phyloP scores from a whole-genome alignment of 2,797 vertebrate genomes.

The Menidia menidia region DNA sequence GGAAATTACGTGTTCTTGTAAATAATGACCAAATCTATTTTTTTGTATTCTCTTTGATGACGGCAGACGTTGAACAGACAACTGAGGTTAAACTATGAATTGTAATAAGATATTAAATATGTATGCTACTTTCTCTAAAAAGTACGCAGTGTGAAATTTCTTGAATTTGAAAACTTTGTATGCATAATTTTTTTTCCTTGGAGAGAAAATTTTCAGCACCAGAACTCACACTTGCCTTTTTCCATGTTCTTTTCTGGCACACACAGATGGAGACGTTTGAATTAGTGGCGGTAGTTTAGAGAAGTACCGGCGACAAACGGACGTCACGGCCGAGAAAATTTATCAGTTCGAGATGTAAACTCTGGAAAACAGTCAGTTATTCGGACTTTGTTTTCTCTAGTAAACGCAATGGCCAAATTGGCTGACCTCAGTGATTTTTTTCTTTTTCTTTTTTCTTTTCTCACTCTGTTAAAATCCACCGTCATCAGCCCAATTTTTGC shows the following conservation, averaged over 20 bases:
- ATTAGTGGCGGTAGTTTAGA: slow-evolving; percentile 70
- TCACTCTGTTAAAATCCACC: slow-evolving; percentile 78
- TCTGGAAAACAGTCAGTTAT: slow-evolving; percentile 75
- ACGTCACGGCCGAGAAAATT: slow-evolving; percentile 60
- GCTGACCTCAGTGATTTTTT: slow-evolving; percentile 81
- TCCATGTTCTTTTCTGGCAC: slow-evolving; percentile 64
- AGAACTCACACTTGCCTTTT: slow-evolving; percentile 54
- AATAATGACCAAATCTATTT: slow-evolving; percentile 93
- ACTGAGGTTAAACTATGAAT: slow-evolving; percentile 87
- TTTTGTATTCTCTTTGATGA: slow-evolving; percentile 89
- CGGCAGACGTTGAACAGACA: slow-evolving; percentile 87
- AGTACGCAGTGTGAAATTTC: slow-evolving; percentile 74
- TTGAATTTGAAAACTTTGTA: slow-evolving; percentile 79
- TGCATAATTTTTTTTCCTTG: slow-evolving; percentile 74
- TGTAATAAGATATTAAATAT: slow-evolving; percentile 88
- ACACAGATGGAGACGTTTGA: slow-evolving; percentile 64
- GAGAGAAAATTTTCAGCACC: slow-evolving; percentile 61
- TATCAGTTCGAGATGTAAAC: slow-evolving; percentile 70
- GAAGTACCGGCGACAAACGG: slow-evolving; percentile 57
- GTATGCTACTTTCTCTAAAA: slow-evolving; percentile 83
- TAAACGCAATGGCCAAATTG: slow-evolving; percentile 81
- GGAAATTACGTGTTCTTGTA: slow-evolving; percentile 91
- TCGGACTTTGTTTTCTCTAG: slow-evolving; percentile 81
- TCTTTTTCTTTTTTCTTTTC: slow-evolving; percentile 20
- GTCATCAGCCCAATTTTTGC: slow-evolving; percentile 86